Percentiles rank a stretch among this genome's conserved stretches.
Conservation (phyloP, 2,797 vertebrate species). For the Pantherophis alleghaniensis region DNA sequence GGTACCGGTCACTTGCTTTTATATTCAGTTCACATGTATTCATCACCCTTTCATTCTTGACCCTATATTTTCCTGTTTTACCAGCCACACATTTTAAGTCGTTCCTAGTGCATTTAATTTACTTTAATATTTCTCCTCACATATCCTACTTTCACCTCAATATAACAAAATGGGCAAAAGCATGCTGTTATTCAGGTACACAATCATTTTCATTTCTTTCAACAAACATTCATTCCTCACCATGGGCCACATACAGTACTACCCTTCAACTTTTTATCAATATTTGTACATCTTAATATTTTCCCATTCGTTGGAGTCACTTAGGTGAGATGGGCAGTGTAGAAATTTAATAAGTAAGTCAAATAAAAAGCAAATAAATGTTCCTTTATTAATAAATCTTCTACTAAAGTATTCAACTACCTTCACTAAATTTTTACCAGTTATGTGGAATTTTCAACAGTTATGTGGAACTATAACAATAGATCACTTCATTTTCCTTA, state of each 20-base stretch:
- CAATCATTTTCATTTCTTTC: background rate
- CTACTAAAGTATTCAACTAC: background rate
- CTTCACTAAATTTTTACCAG: background rate
- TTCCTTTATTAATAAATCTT: background rate
- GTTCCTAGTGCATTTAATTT: background rate
- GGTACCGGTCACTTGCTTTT: background rate
- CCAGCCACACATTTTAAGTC: background rate
- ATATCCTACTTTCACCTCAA: background rate
- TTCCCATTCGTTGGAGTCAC: background rate
- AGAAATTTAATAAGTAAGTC: background rate
- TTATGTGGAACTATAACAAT: background rate
- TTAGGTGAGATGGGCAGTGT: background rate
- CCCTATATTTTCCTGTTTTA: background rate
- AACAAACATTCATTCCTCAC: background rate
- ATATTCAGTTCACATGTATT: background rate
- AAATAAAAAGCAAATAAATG: background rate
- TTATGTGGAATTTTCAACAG: background rate
- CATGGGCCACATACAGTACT: background rate
- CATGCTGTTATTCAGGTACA: background rate
- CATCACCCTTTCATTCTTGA: background rate
- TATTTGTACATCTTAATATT: background rate
- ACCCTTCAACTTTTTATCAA: background rate
- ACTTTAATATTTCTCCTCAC: background rate
- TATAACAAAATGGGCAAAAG: background rate
- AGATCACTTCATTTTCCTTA: background rate